Base-by-base conservation (phyloP, 2,113 vertebrate genomes). In the Raja brachyura region DNA sequence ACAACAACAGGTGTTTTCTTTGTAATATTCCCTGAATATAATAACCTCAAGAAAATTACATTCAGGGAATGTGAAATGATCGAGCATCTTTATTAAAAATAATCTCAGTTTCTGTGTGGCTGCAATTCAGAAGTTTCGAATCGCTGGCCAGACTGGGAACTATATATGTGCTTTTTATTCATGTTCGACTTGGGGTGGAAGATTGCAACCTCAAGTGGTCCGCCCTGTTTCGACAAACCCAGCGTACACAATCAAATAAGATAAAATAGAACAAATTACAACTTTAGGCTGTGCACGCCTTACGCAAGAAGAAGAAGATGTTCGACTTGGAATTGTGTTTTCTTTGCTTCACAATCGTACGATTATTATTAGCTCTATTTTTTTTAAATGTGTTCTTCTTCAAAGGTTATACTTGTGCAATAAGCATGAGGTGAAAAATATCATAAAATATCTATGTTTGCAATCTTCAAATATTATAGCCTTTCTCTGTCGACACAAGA, bases 1-100 rank as follows among this genome's bases (percentile, higher is more conserved):
- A 25, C 66, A 48, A 39, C 33, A 92, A 73, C 63, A 92, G 66
- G 33, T 73, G 66, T 92, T 73, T 33, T 54, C 33, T 92, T 73
- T 61, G 39, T 90, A 90, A 90, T 70, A 48, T 68, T 70, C 88
- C 63, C 18, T 39, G 13, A 18, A 90, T 66, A 6, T 22, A 70
- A 70, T 90, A 39, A 90, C 88, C 63, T 61, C n/a, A 39, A 90
- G 88, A 90, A 70, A 70, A 39, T 90, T 90, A 70, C 31, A 70
- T 90, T 39, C 88, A 14, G 66, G 33, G 39, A 73, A 20, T 10
- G 7, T 73, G 16, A 25, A 92, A 73, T 92, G 90, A 92, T 31
- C 39, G 18, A 86, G 83, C 13, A 63, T 6, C 83, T 86, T 86
- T 63, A 63, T 86, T 86, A 63, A 63, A 63, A 5, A 31, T 25